Evolutionary conservation across 2,888 invertebrate genomes (phyloP).

Genomic region (Diarsia dahlii): DNA sequence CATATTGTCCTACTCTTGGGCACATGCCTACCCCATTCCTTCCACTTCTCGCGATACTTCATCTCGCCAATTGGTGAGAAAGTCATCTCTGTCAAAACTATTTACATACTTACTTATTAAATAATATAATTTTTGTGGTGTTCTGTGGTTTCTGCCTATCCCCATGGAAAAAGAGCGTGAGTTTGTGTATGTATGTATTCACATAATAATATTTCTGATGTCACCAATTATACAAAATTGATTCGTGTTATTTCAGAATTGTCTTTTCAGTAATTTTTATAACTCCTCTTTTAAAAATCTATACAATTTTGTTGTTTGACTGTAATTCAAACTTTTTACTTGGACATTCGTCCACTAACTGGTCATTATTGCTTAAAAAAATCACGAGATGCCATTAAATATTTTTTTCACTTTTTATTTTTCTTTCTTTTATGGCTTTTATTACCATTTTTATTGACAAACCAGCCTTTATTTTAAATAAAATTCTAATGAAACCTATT

Average conservation of each 20-base stretch:
- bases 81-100: too few relatives aligned
- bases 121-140: too few relatives aligned
- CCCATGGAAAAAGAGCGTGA: too few relatives aligned
- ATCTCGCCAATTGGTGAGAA: too few relatives aligned
- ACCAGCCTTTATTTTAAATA: not conserved
- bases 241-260: not conserved
- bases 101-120: too few relatives aligned
- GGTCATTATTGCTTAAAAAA: slow-evolving; percentile 8
- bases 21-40: too few relatives aligned
- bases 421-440: not conserved
- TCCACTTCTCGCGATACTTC: too few relatives aligned
- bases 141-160: too few relatives aligned
- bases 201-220: not conserved
- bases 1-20: too few relatives aligned
- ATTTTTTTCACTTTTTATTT: not conserved
- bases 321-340: not conserved
- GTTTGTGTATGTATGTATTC: not conserved
- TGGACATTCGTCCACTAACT: not conserved
- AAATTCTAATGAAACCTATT: slow-evolving; percentile 2
- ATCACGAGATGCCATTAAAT: not conserved
- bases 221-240: not conserved
- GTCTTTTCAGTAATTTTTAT: not conserved
- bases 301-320: not conserved
- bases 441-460: not conserved
- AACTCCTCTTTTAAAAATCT: too few relatives aligned